Evolutionary conservation across 2,888 invertebrate species (phyloP), one percentile per base, ranked within the genome.

Genomic region (Seira ritae): DNA sequence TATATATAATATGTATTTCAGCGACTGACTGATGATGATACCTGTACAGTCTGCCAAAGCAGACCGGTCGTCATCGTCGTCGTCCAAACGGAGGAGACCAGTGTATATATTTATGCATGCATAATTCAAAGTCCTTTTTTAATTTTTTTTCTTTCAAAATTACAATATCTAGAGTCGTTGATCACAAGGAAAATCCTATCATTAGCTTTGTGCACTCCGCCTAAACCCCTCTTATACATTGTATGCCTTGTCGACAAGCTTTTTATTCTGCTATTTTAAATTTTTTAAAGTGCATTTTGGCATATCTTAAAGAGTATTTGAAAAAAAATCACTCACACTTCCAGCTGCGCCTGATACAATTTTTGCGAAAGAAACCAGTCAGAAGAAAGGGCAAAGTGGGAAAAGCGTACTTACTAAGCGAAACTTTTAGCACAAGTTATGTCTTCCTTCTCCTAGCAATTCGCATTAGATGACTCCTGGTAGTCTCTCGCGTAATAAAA

Each of bases 401-500:
- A 12, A 55, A 31, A 55, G 3, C 17, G 55, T 2, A 31, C 12
- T 55, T 55, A 8, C 17, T 55, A 31, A 55, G 55, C 17, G 15
- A 55, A 55, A n/a, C 12, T 55, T 55, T 55, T 55, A 12, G 55
- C 55, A 55, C 55, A 55, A 55, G 55, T 55, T 55, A 55, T 55
- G 55, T 12, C 3, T 55, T 8, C 12, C 12, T 42, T 42, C 42
- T 42, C 42, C 42, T 12, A 8, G 31, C 31, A 31, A 8, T 31
- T 55, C 55, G 2, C 55, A 8, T 55, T 55, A 55, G 62, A 37
- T 50, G 75, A 65, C 74, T 80, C 80, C 80, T 62, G 62, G 55
- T 65, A 60, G 74, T 80, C 80, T 80, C 70, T 55, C 46, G 37
- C 75, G 62, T 62, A 75, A 75, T 80, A 74, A 62, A 75, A 50